phyloP scores from a whole-genome alignment of 2,113 vertebrate genomes.

The Phoxinus phoxinus region DNA sequence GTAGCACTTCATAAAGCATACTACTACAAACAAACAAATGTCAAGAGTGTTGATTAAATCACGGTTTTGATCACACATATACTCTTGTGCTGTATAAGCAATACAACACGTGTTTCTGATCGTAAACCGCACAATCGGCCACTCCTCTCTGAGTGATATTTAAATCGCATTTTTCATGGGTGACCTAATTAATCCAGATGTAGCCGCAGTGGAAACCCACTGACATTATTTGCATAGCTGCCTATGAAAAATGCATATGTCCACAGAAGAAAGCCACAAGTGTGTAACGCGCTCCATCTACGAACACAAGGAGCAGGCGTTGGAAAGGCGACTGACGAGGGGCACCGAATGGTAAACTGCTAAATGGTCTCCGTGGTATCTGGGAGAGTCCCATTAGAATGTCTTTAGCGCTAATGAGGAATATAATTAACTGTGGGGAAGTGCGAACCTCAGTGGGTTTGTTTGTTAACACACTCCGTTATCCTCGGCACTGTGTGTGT shows the following conservation, averaged over 20 bases:
- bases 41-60: background rate
- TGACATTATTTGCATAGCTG: constrained; percentile 39
- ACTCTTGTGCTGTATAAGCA: background rate
- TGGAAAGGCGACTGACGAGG: background rate
- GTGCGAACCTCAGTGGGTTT: constrained; percentile 12
- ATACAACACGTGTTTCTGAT: background rate
- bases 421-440: constrained; percentile 25
- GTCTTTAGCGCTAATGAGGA: constrained; percentile 40
- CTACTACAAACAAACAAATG: background rate
- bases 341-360: background rate
- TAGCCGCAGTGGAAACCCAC: constrained; percentile 33
- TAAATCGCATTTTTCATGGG: constrained; percentile 24
- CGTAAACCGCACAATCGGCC: constrained; percentile 11
- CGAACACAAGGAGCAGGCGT: constrained; percentile 7
- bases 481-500: background rate
- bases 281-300: constrained; percentile 20
- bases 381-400: constrained; percentile 36
- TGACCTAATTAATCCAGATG: constrained; percentile 25
- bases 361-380: constrained; percentile 34
- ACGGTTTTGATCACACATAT: constrained; percentile 5
- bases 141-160: background rate
- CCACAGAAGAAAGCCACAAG: constrained; percentile 32
- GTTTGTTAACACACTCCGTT: background rate
- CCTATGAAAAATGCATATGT: background rate
- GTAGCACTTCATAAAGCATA: too few relatives aligned